Evolutionary conservation across 2,888 invertebrate species (phyloP).

Genomic region (Himalopsyche japonica): DNA sequence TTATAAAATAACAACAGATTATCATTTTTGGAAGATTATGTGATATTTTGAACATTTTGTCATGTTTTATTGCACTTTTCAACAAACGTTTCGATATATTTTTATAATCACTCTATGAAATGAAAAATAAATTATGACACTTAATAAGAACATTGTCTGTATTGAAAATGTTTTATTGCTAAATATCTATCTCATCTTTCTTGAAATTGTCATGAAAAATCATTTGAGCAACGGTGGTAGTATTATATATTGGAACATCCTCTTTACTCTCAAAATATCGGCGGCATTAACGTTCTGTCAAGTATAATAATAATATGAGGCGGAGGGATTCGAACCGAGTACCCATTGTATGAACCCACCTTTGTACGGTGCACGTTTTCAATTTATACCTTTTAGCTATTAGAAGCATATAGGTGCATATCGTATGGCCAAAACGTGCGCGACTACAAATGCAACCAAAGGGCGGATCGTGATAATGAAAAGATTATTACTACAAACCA

Average conservation of each 20-base stretch:
- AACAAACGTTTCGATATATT: too few species aligned
- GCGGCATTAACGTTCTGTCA: background rate
- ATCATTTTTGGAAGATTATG: too few species aligned
- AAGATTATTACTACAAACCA: too few species aligned
- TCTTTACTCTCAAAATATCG: background rate
- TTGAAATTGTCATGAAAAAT: too few species aligned
- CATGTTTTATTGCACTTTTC: too few species aligned
- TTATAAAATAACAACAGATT: too few species aligned
- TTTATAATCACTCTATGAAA: too few species aligned
- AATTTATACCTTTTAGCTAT: slow-evolving; percentile 40
- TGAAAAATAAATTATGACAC: too few species aligned
- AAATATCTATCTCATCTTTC: too few species aligned
- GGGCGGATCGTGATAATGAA: background rate
- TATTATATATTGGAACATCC: background rate
- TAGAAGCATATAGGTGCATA: slow-evolving; percentile 37
- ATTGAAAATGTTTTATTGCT: too few species aligned
- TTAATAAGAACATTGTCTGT: too few species aligned
- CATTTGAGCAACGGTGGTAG: background rate
- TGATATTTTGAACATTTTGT: too few species aligned
- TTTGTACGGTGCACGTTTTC: slow-evolving; percentile 40
- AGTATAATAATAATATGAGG: background rate
- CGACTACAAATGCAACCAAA: slow-evolving; percentile 1
- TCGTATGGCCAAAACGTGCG: slow-evolving; percentile 28
- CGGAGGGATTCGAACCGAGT: slow-evolving; percentile 22
- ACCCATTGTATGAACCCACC: slow-evolving; percentile 24